phyloP scores from a whole-genome alignment of 2,888 invertebrate genomes.

The Andrena flavipes region DNA sequence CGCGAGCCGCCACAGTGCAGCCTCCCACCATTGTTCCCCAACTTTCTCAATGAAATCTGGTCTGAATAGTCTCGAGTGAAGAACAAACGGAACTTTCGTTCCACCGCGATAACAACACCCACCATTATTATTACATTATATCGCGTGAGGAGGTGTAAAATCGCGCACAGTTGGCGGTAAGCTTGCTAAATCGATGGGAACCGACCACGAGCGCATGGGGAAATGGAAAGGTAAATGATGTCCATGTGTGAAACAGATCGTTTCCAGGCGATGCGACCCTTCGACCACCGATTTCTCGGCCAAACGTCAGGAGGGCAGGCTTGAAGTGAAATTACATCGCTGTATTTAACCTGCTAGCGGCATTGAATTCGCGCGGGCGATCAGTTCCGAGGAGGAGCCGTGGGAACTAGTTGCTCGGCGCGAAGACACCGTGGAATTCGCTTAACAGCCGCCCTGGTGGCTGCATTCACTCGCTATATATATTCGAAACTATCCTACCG shows the following conservation, averaged over 20 bases:
- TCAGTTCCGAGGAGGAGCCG: conserved; percentile 65
- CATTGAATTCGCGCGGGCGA: conserved; percentile 68
- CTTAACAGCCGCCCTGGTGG: conserved; percentile 63
- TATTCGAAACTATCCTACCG: conserved; percentile 58
- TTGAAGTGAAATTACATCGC: conserved; percentile 41
- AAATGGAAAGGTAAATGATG: no score
- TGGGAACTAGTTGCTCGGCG: conserved; percentile 54
- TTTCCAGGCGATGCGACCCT: no score
- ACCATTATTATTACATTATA: background rate
- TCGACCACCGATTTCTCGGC: background rate
- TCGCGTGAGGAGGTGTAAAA: no score
- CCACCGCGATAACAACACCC: background rate
- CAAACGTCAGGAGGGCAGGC: conserved; percentile 7
- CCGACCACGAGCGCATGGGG: no score
- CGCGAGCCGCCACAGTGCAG: background rate
- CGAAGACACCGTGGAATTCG: conserved; percentile 67
- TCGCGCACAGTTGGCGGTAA: no score
- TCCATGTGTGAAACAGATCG: no score
- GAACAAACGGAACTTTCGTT: conserved; percentile 7
- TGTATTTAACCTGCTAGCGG: conserved; percentile 6
- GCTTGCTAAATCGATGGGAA: no score
- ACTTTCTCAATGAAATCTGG: conserved; percentile 4
- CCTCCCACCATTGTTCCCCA: background rate
- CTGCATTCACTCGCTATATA: conserved; percentile 66
- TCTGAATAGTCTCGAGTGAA: background rate